Conservation (phyloP, 2,888 invertebrate species). For the Caenorhabditis sp. region DNA sequence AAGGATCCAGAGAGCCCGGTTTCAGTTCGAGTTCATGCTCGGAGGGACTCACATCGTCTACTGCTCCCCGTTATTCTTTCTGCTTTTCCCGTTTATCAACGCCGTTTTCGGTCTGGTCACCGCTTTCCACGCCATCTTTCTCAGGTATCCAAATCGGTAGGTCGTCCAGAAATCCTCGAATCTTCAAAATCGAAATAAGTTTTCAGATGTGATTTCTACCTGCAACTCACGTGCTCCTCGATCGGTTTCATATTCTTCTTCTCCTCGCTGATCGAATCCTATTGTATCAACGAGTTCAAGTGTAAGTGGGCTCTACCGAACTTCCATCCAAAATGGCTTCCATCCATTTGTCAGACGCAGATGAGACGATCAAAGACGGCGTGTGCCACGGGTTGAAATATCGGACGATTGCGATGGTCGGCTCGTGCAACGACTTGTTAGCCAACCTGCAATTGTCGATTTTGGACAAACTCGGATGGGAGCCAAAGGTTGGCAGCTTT, state of each 20-base stretch:
- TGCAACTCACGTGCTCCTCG: constrained; percentile 61
- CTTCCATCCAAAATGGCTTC: neutral
- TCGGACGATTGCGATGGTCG: constrained; percentile 58
- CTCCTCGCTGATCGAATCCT: constrained; percentile 65
- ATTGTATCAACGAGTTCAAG: constrained; percentile 65
- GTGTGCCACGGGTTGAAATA: constrained; percentile 68
- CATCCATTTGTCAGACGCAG: constrained; percentile 47
- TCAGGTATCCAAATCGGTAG: constrained; percentile 70
- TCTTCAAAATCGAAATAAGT: too few relatives aligned
- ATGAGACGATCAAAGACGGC: constrained; percentile 60
- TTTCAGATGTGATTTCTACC: constrained; percentile 68
- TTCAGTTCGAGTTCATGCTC: constrained; percentile 66
- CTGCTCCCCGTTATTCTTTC: constrained; percentile 74
- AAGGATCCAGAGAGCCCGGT: neutral
- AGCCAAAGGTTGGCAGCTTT: constrained; percentile 46
- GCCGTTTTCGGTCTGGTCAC: constrained; percentile 69
- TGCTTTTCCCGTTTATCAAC: constrained; percentile 71
- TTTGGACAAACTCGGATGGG: constrained; percentile 62
- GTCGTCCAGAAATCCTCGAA: neutral
- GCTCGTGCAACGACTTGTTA: constrained; percentile 60
- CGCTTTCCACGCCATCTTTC: constrained; percentile 73
- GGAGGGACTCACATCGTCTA: constrained; percentile 71
- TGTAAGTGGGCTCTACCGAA: constrained; percentile 8
- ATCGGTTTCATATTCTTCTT: constrained; percentile 64
- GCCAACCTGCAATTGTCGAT: constrained; percentile 59